Evolutionary conservation across 2,797 vertebrate species (phyloP).

Genomic region (Sarcoramphus papa): DNA sequence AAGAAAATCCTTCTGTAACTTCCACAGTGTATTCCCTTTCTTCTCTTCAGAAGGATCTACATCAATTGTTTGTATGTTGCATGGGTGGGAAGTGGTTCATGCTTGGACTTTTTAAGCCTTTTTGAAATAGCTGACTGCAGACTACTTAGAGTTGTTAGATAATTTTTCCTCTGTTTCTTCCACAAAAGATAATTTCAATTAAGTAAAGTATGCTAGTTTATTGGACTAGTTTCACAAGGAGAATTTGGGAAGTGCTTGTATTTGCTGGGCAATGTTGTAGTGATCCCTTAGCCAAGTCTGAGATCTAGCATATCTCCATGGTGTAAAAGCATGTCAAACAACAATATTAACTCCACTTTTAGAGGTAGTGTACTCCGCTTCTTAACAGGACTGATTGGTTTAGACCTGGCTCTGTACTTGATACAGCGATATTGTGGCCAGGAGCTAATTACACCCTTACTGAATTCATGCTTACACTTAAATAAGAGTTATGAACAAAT

Average conservation of each 20-base stretch:
- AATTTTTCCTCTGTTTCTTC: background rate
- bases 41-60: background rate
- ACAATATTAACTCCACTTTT: background rate
- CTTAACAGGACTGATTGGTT: background rate
- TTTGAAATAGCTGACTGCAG: background rate
- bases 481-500: background rate
- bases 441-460: background rate
- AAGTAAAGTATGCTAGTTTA: background rate
- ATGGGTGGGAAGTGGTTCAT: background rate
- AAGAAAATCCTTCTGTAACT: background rate
- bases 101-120: background rate
- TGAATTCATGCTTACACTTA: background rate
- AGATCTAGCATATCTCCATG: background rate
- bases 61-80: background rate
- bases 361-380: background rate
- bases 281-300: background rate
- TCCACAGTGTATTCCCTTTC: background rate
- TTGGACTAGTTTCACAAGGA: background rate
- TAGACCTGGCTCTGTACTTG: background rate
- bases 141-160: background rate
- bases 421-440: background rate
- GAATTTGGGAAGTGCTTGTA: background rate
- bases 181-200: background rate
- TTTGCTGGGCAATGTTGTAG: background rate
- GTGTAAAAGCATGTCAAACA: background rate